These are phyloP conservation scores for Chaetodon auriga DNA, from an alignment of 2,113 vertebrate genomes.

Conservation along the genomic window DNA sequence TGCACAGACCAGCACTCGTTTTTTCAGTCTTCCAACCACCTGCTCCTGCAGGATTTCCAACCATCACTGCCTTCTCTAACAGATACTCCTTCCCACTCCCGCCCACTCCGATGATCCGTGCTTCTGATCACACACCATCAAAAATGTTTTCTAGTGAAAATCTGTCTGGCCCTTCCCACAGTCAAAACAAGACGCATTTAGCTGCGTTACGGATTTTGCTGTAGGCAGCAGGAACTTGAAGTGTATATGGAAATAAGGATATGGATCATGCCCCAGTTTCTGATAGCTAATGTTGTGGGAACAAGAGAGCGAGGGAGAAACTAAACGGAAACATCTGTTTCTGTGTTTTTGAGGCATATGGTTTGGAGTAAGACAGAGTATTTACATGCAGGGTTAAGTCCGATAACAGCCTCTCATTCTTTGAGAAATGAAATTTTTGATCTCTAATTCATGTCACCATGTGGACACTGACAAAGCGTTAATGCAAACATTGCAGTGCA, in stretches of 20 bases:
- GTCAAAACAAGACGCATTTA: constrained; percentile 1
- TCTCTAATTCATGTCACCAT: not conserved
- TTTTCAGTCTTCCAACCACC: constrained; percentile 20
- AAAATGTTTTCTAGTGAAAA: not conserved
- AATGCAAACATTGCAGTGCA: not conserved
- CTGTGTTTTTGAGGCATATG: not conserved
- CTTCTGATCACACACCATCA: not conserved
- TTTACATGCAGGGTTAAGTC: not conserved
- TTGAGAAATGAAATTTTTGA: not conserved
- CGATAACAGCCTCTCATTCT: not conserved
- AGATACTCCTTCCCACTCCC: constrained; percentile 1
- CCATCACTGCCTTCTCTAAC: constrained; percentile 18
- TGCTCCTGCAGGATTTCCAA: constrained; percentile 15
- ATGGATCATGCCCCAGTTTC: constrained; percentile 3
- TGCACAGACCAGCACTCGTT: not conserved
- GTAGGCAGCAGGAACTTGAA: not conserved
- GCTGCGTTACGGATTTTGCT: not conserved
- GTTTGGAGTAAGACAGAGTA: not conserved
- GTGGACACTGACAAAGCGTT: not conserved
- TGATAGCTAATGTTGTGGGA: not conserved
- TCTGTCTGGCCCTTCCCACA: not conserved
- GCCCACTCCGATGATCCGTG: not conserved
- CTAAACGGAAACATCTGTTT: constrained; percentile 5
- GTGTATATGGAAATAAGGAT: not conserved
- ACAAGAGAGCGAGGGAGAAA: not conserved